These are phyloP conservation scores for Heterodera filipjevi DNA, from an alignment of 2,888 invertebrate species.

Conservation along the genomic window DNA sequence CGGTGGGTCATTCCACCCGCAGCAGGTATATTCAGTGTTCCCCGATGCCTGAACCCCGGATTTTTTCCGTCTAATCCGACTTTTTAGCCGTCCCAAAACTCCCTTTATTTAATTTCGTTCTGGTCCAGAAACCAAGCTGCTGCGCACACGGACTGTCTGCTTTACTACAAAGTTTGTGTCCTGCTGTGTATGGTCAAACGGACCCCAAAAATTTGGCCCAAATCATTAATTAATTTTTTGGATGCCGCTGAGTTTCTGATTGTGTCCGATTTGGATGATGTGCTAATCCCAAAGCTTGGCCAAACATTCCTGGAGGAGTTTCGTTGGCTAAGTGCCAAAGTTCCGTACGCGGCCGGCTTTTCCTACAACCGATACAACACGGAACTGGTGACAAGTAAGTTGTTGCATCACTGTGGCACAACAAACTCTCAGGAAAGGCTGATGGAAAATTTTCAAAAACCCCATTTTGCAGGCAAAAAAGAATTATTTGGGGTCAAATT, in stretches of 20 bases:
- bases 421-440: too few relatives aligned
- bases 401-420: too few relatives aligned
- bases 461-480: too few relatives aligned
- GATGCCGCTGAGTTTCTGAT: conserved; percentile 55
- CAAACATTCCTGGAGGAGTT: conserved; percentile 53
- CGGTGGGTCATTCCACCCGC: too few relatives aligned
- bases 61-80: too few relatives aligned
- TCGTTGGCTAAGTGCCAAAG: conserved; percentile 30
- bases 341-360: conserved; percentile 48
- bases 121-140: conserved; percentile 50
- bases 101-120: not conserved
- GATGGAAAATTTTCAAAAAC: too few relatives aligned
- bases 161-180: conserved; percentile 48
- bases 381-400: conserved; percentile 40
- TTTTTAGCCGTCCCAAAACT: too few relatives aligned
- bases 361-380: conserved; percentile 49
- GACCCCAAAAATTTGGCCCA: conserved; percentile 5
- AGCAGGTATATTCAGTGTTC: too few relatives aligned
- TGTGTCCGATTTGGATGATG: conserved; percentile 56
- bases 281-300: conserved; percentile 51
- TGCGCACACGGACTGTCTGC: conserved; percentile 56
- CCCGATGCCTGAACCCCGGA: too few relatives aligned
- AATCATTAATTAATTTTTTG: conserved; percentile 34
- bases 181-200: not conserved
- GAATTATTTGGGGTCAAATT: too few relatives aligned